Conservation (phyloP, 2,888 invertebrate species). For the Stenodera caucasica region DNA sequence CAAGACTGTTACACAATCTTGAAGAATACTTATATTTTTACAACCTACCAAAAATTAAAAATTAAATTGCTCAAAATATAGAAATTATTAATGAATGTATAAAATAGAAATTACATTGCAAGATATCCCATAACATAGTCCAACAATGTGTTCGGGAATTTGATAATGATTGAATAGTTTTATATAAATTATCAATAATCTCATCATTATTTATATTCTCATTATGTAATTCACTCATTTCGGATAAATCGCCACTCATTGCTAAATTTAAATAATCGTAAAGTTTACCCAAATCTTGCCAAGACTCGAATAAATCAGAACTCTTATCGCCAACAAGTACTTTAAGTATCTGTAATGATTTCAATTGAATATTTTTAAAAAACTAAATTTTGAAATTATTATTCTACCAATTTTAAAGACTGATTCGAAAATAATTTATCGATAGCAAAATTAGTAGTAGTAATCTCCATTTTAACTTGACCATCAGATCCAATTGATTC, state of each 20-base stretch:
- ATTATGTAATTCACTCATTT: neutral
- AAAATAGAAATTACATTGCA: neutral
- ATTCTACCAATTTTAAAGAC: neutral
- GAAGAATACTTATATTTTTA: neutral
- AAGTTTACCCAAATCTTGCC: neutral
- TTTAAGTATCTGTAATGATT: neutral
- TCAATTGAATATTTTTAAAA: neutral
- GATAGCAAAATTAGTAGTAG: neutral
- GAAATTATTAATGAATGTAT: too few relatives aligned
- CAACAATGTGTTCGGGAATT: neutral
- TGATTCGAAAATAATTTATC: neutral
- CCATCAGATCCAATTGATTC: neutral
- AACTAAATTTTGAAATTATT: slow-evolving; percentile 11
- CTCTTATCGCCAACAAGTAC: neutral
- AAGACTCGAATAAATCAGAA: neutral
- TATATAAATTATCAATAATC: neutral
- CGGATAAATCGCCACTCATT: neutral
- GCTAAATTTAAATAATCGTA: neutral
- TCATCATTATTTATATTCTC: neutral
- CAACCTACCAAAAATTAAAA: neutral
- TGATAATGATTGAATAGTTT: neutral
- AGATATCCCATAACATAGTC: neutral
- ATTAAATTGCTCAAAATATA: neutral
- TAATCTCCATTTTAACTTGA: neutral
- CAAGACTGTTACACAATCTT: neutral